These are phyloP conservation scores for Sphaerophoria rueppellii DNA, from an alignment of 2,888 invertebrate genomes.

Conservation along the genomic window DNA sequence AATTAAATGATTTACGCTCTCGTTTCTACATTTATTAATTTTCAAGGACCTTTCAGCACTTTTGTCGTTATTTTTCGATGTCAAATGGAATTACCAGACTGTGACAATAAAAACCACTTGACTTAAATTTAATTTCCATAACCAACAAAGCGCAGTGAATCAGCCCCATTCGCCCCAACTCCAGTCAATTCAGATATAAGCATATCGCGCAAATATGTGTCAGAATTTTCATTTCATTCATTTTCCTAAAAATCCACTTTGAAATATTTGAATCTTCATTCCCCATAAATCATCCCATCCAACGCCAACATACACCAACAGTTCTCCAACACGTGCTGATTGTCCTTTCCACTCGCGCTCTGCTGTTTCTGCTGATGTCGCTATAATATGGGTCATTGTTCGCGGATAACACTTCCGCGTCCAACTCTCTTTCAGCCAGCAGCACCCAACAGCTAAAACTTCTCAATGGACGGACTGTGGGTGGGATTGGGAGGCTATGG, in stretches of 20 bases:
- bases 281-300: conserved; percentile 61
- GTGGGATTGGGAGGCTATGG: not conserved
- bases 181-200: conserved; percentile 43
- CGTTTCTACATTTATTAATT: not conserved
- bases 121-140: conserved; percentile 47
- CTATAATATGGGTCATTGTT: conserved; percentile 67
- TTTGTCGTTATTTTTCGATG: conserved; percentile 26
- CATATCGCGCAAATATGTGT: conserved; percentile 57
- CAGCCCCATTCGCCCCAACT: too few species aligned
- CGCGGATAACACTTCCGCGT: conserved; percentile 71
- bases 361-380: not conserved
- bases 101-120: conserved; percentile 44
- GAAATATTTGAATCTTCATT: conserved; percentile 66
- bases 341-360: not conserved
- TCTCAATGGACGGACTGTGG: conserved; percentile 7
- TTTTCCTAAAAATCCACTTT: conserved; percentile 68
- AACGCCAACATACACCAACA: not conserved
- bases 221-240: conserved; percentile 64
- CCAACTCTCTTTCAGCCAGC: conserved; percentile 19
- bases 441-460: not conserved
- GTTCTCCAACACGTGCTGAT: conserved; percentile 3
- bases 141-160: not conserved
- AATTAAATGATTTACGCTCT: not conserved
- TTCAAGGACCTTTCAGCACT: conserved; percentile 3
- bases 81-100: conserved; percentile 35